These are phyloP conservation scores for Microctenopoma stevenorrisi DNA, from an alignment of 2,797 vertebrate species.

Conservation along the genomic window DNA sequence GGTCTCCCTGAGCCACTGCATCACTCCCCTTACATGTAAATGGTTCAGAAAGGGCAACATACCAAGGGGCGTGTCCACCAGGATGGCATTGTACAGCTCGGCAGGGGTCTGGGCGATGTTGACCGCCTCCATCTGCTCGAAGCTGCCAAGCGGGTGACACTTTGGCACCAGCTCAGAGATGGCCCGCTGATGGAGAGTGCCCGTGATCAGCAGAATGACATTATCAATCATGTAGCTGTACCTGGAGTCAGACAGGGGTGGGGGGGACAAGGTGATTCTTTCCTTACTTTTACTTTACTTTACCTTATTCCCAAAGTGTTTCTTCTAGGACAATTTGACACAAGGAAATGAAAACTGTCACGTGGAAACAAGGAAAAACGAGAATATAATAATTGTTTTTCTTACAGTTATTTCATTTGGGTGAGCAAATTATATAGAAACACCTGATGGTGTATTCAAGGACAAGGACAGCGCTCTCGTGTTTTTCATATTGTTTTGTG, in stretches of 20 bases:
- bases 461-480: no score
- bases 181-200: constrained; percentile 96
- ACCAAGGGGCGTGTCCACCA: constrained; percentile 98
- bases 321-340: no score
- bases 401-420: no score
- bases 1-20: not conserved
- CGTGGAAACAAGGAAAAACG: no score
- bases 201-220: constrained; percentile 98
- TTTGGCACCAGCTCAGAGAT: constrained; percentile 98
- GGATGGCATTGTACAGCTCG: constrained; percentile 98
- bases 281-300: no score
- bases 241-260: constrained; percentile 67
- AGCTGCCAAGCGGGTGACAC: constrained; percentile 97
- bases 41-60: not conserved
- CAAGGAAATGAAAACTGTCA: no score
- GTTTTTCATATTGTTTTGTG: no score
- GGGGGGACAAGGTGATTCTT: no score
- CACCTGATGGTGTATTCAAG: no score
- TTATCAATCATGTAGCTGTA: constrained; percentile 99
- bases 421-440: no score
- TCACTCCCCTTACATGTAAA: not conserved
- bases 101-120: constrained; percentile 99
- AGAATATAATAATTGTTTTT: no score
- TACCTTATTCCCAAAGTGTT: no score
- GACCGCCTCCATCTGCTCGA: constrained; percentile 99